These are phyloP conservation scores for Drosophila austrosaltans DNA, from an alignment of 2,888 invertebrate species.

Conservation along the genomic window DNA sequence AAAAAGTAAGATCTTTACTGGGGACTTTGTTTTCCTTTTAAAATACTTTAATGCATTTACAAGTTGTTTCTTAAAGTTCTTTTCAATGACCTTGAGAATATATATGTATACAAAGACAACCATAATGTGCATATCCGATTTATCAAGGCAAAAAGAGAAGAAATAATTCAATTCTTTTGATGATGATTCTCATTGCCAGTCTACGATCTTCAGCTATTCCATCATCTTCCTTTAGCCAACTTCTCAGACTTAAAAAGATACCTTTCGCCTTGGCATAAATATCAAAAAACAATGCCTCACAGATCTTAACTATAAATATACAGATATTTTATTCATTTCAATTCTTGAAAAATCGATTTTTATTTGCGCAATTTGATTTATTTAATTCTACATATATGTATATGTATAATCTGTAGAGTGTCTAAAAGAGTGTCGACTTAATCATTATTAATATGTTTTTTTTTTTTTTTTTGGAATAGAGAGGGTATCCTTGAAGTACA, in stretches of 20 bases:
- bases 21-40: no score
- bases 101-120: background rate
- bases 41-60: background rate
- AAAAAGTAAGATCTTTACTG: no score
- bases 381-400: no score
- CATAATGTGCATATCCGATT: slow-evolving; percentile 1
- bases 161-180: background rate
- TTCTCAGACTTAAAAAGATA: slow-evolving; percentile 52
- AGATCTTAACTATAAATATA: slow-evolving; percentile 10
- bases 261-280: slow-evolving; percentile 21
- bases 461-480: background rate
- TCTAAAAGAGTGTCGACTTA: slow-evolving; percentile 37
- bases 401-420: slow-evolving; percentile 1
- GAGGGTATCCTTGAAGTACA: slow-evolving; percentile 34
- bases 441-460: slow-evolving; percentile 13
- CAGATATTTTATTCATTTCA: background rate
- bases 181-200: slow-evolving; percentile 3
- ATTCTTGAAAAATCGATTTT: slow-evolving; percentile 20
- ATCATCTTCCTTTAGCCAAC: background rate
- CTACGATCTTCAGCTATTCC: background rate
- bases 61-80: background rate
- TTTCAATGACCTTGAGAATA: background rate
- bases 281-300: slow-evolving; percentile 22
- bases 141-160: background rate
- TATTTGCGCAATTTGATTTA: slow-evolving; percentile 62